Percentiles rank a stretch among this genome's conserved stretches.
These are phyloP conservation scores for Asarcornis scutulata DNA, from an alignment of 2,113 vertebrate genomes.

Conservation along the genomic window DNA sequence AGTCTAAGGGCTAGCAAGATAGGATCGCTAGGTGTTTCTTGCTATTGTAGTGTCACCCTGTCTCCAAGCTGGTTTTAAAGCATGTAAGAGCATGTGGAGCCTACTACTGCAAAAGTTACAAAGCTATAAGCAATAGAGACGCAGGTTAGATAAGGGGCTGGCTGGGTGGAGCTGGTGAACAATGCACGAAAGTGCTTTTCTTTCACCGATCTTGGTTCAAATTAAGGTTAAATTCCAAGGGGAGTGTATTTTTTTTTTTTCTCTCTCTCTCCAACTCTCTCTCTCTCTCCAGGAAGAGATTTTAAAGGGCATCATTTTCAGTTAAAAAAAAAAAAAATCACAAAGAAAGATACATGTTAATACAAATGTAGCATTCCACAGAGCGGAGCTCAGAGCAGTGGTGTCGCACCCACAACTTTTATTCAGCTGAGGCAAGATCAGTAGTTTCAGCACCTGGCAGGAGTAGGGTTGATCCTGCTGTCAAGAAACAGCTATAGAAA, in stretches of 20 bases:
- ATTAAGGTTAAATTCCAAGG: conserved; percentile 85
- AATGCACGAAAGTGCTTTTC: conserved; percentile 81
- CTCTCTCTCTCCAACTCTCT: neutral
- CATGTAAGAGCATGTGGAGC: conserved; percentile 61
- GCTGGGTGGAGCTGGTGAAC: conserved; percentile 79
- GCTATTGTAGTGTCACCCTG: conserved; percentile 27
- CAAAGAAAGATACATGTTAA: conserved; percentile 78
- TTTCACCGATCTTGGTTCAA: conserved; percentile 85
- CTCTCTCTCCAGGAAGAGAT: conserved; percentile 70
- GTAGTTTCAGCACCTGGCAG: conserved; percentile 45
- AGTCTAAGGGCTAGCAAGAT: neutral
- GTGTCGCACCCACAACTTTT: conserved; percentile 33
- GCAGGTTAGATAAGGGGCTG: conserved; percentile 80
- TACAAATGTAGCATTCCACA: conserved; percentile 78
- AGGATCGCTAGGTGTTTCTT: conserved; percentile 11
- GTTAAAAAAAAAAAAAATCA: conserved; percentile 51
- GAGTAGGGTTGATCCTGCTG: conserved; percentile 23
- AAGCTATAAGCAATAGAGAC: conserved; percentile 72
- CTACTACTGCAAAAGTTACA: conserved; percentile 70
- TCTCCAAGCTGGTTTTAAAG: conserved; percentile 55
- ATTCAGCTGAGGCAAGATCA: neutral
- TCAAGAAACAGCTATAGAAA: neutral
- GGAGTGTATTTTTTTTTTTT: conserved; percentile 56
- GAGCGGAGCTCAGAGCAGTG: conserved; percentile 37
- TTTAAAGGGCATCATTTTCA: conserved; percentile 76